phyloP scores from a whole-genome alignment of 2,797 vertebrate genomes.

The Syngnathus rostellatus region DNA sequence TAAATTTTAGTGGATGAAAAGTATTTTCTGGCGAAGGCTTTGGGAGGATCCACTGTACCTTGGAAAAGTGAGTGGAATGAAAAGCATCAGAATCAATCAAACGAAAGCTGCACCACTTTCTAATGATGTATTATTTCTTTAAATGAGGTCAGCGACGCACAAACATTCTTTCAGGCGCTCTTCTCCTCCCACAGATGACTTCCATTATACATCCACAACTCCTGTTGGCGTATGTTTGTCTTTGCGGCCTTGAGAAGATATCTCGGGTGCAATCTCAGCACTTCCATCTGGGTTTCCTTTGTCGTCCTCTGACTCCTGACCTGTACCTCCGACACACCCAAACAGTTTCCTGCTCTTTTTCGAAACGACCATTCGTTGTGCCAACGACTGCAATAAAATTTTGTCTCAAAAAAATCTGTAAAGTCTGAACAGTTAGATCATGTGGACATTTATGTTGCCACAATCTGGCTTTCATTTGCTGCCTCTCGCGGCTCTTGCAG shows the following conservation, averaged over 20 bases:
- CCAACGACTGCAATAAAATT: constrained; percentile 23
- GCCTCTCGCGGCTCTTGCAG: neutral
- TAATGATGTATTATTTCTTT: constrained; percentile 34
- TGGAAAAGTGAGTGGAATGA: constrained; percentile 13
- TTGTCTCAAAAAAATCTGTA: constrained; percentile 7
- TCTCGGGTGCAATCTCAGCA: constrained; percentile 53
- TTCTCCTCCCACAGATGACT: constrained; percentile 49
- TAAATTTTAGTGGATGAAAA: neutral
- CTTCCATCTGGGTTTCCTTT: constrained; percentile 69
- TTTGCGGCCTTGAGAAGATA: constrained; percentile 51
- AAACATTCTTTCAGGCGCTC: constrained; percentile 18
- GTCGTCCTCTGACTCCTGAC: constrained; percentile 68
- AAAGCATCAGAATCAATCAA: constrained; percentile 35
- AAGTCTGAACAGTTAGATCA: neutral
- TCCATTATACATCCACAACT: constrained; percentile 53
- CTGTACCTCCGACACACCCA: constrained; percentile 60
- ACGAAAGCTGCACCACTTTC: constrained; percentile 23
- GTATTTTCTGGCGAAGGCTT: neutral
- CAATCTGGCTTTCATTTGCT: neutral
- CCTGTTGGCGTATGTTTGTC: constrained; percentile 53
- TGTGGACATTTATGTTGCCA: neutral
- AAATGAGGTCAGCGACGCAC: constrained; percentile 32
- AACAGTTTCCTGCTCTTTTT: constrained; percentile 52
- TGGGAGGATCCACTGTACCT: constrained; percentile 14
- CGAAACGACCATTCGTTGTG: constrained; percentile 9